These are phyloP conservation scores for Parauchenoglanis punctatus DNA, from an alignment of 2,797 vertebrate genomes.

Conservation along the genomic window DNA sequence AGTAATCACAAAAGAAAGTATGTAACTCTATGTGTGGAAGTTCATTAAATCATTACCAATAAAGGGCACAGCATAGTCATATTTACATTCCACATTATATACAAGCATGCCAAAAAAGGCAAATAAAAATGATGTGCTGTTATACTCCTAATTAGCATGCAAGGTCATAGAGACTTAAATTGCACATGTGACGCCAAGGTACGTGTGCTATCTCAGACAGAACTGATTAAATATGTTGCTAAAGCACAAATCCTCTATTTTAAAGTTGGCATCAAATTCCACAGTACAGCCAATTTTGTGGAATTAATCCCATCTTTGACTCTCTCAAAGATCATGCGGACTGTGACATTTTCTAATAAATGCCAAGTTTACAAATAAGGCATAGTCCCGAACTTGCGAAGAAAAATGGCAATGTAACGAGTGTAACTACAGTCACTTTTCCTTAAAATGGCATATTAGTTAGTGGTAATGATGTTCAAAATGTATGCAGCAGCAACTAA, in stretches of 20 bases:
- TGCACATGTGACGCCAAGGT: not conserved
- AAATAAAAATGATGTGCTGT: not conserved
- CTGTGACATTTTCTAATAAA: not conserved
- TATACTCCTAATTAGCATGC: not conserved
- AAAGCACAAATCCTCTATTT: constrained; percentile 11
- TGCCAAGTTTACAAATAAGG: not conserved
- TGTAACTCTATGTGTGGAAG: not conserved
- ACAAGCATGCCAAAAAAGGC: not conserved
- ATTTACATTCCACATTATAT: not conserved
- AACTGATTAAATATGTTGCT: constrained; percentile 18
- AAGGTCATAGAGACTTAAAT: not conserved
- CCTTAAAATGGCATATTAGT: not conserved
- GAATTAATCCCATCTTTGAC: not conserved
- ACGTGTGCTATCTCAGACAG: not conserved
- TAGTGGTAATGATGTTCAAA: not conserved
- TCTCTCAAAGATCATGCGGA: not conserved
- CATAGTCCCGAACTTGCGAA: not conserved
- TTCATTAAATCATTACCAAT: not conserved
- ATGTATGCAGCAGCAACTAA: not conserved
- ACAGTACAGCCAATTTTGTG: not conserved
- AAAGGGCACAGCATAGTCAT: not conserved
- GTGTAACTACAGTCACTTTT: not conserved
- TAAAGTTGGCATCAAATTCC: not conserved
- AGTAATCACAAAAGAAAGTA: not conserved
- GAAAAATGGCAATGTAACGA: not conserved